These are phyloP conservation scores for Phylloscopus whistleri DNA, from an alignment of 2,113 vertebrate genomes.

Conservation along the genomic window DNA sequence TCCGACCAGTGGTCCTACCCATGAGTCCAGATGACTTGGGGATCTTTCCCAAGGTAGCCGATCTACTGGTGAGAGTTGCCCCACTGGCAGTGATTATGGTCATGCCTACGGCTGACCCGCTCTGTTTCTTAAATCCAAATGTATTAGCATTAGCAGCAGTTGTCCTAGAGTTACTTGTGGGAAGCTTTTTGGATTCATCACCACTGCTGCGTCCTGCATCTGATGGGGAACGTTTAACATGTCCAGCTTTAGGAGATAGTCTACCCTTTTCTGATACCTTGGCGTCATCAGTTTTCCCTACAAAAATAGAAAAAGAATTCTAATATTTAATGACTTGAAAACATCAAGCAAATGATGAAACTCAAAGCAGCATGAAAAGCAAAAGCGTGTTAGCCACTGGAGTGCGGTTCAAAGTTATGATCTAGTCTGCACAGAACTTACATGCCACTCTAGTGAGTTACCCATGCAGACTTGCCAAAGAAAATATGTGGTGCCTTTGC, in stretches of 20 bases:
- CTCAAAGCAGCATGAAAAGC: slow-evolving; percentile 59
- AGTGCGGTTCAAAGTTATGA: neutral
- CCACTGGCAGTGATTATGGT: slow-evolving; percentile 92
- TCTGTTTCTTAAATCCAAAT: slow-evolving; percentile 97
- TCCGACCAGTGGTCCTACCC: slow-evolving; percentile 77
- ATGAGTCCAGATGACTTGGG: slow-evolving; percentile 86
- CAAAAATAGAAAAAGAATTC: slow-evolving; percentile 60
- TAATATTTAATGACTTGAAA: slow-evolving; percentile 63
- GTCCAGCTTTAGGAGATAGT: slow-evolving; percentile 84
- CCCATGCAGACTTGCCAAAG: slow-evolving; percentile 36
- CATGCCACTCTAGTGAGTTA: slow-evolving; percentile 9
- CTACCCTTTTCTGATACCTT: slow-evolving; percentile 97
- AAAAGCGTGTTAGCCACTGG: slow-evolving; percentile 41
- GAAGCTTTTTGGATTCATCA: slow-evolving; percentile 88
- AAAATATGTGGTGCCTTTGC: neutral
- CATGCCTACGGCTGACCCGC: slow-evolving; percentile 75
- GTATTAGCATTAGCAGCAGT: slow-evolving; percentile 82
- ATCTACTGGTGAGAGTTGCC: slow-evolving; percentile 92
- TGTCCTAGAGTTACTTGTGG: slow-evolving; percentile 77
- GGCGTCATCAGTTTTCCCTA: slow-evolving; percentile 95
- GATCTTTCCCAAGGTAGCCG: slow-evolving; percentile 95
- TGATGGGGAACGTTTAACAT: slow-evolving; percentile 91
- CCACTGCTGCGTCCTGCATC: slow-evolving; percentile 92
- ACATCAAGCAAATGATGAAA: slow-evolving; percentile 60
- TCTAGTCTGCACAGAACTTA: slow-evolving; percentile 8